Evolutionary conservation across 1,140 invertebrate genomes (phyloP).

Genomic region (Drosophila santomea): DNA sequence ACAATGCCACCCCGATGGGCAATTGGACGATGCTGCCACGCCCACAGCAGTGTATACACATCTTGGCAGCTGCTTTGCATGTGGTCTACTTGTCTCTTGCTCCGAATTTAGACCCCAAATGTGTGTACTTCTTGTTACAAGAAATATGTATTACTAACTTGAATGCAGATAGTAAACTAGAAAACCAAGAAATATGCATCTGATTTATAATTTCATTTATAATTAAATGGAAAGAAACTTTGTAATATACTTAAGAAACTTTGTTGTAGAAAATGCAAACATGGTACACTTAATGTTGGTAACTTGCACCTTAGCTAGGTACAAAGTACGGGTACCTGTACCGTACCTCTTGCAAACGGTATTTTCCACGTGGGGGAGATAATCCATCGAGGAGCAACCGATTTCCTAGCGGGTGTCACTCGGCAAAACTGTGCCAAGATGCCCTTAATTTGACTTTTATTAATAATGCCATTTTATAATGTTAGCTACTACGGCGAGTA

Average conservation of each 20-base stretch:
- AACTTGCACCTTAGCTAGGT: background rate
- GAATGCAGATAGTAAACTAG: too few species aligned
- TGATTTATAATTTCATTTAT: too few species aligned
- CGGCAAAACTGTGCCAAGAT: constrained; percentile 45
- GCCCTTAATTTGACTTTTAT: constrained; percentile 80
- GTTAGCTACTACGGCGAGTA: constrained; percentile 52
- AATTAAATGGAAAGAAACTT: too few species aligned
- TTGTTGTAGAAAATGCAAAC: too few species aligned
- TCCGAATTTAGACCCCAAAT: too few species aligned
- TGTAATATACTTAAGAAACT: too few species aligned
- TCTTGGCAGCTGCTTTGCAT: background rate
- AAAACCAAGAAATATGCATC: too few species aligned
- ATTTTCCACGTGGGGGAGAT: background rate
- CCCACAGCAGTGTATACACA: background rate
- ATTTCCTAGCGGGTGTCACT: constrained; percentile 63
- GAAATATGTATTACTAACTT: too few species aligned
- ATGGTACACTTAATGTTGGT: too few species aligned
- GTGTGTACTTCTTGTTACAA: too few species aligned
- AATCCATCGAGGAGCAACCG: background rate
- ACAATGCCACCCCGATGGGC: constrained; percentile 29
- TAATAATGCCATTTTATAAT: constrained; percentile 62
- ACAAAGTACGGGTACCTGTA: too few species aligned
- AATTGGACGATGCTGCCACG: constrained; percentile 22
- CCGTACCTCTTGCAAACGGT: background rate
- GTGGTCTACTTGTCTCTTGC: too few species aligned